phyloP scores from a whole-genome alignment of 2,888 invertebrate genomes.

The Physocephala rufipes region DNA sequence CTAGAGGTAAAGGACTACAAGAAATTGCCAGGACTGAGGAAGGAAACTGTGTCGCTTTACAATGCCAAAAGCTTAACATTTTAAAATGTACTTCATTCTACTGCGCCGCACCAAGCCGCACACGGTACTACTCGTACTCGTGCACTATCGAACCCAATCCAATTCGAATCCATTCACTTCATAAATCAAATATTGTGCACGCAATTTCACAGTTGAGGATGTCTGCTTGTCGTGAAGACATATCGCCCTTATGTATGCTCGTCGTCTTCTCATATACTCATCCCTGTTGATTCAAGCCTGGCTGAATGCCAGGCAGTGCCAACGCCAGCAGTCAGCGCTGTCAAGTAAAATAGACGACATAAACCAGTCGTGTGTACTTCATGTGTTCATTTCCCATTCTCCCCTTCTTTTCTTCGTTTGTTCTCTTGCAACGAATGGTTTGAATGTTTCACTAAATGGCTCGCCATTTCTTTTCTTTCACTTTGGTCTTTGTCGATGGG shows the following conservation, averaged over 20 bases:
- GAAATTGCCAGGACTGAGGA: neutral
- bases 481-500: too few species aligned
- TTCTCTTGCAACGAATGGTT: neutral
- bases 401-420: neutral
- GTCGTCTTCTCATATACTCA: too few species aligned
- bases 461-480: too few species aligned
- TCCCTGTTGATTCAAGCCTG: neutral
- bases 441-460: too few species aligned
- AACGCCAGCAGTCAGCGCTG: slow-evolving; percentile 18
- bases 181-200: slow-evolving; percentile 43
- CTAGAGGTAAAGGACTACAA: neutral
- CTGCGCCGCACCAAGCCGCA: too few species aligned
- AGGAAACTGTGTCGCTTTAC: neutral
- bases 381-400: neutral
- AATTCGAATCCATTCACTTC: neutral
- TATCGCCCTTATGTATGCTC: slow-evolving; percentile 15
- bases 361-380: neutral
- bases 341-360: slow-evolving; percentile 3
- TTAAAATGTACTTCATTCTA: too few species aligned
- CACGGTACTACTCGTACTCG: too few species aligned
- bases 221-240: slow-evolving; percentile 7
- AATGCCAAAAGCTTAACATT: too few species aligned
- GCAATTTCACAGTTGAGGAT: slow-evolving; percentile 41
- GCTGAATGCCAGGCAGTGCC: slow-evolving; percentile 39
- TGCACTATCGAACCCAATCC: too few species aligned